Evolutionary conservation across 2,113 vertebrate genomes (phyloP), one percentile per base, ranked within the genome.

Genomic region (Eidolon helvum): DNA sequence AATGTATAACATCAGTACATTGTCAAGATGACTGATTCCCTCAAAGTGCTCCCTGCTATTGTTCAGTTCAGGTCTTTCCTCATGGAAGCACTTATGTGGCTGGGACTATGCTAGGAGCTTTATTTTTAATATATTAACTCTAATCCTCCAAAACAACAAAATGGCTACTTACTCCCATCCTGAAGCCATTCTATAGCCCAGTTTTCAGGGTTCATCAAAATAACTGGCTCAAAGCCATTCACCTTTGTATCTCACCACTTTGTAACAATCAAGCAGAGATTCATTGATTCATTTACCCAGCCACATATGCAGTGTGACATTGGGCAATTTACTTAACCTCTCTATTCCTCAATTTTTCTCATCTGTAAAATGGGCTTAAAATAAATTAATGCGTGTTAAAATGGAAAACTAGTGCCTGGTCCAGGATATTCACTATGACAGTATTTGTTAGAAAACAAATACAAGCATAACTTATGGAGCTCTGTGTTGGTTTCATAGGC

Each of bases 361-460:
- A 96, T 43, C 45, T 92, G 18, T 87, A 82, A 88, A 94, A 80
- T 77, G 7, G 38, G 21, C 22, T 90, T 90, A 65, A 89, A 82
- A 87, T 80, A n/a, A 91, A 15, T 63, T 57, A 55, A 55, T 68
- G 93, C 45, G 19, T 43, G 43, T 75, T 75, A 91, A 79, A 24
- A 53, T 45, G 89, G 59, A 95, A 90, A 95, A 90, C 18, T 18
- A 87, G 55, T 95, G 40, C 26, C 66, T 90, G 18, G 14, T 35
- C 15, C 33, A 55, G 22, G 16, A 33, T 68, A 95, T 5, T 22
- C 26, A 69, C 21, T 89, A 55, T 69, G 63, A 79, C 92, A 92
- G 2, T 43, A 87, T 94, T 82, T 87, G 19, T 74, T 84, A 92
- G 61, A 92, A 97, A 94, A 87, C 50, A 95, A 95, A 91, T 48